phyloP scores from a whole-genome alignment of 2,113 vertebrate genomes.

The Prunella himalayana region DNA sequence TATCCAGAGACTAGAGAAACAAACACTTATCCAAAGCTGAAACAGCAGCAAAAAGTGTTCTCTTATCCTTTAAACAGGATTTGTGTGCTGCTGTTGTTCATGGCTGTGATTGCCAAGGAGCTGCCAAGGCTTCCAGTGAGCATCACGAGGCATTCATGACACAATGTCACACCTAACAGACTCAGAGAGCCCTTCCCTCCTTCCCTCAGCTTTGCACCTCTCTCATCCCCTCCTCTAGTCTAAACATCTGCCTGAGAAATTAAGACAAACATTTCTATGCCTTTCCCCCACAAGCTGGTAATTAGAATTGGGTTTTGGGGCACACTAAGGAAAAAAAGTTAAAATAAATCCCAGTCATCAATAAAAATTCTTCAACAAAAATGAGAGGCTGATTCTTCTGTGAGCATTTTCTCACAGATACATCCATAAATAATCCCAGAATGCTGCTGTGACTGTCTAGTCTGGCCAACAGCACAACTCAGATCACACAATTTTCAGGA shows the following conservation, averaged over 20 bases:
- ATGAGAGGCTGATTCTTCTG: not conserved
- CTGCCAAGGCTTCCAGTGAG: not conserved
- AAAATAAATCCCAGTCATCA: not conserved
- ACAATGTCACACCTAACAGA: not conserved
- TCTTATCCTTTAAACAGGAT: not conserved
- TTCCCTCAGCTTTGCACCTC: not conserved
- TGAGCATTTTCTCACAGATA: not conserved
- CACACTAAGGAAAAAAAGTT: not conserved
- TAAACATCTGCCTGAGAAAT: not conserved
- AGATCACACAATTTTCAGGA: not conserved
- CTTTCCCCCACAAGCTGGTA: not conserved
- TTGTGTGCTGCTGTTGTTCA: not conserved
- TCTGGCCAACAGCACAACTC: not conserved
- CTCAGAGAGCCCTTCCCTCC: not conserved
- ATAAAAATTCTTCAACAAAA: not conserved
- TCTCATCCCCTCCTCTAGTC: not conserved
- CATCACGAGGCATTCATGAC: not conserved
- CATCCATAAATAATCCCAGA: not conserved
- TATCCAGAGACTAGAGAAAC: not conserved
- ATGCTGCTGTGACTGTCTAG: not conserved
- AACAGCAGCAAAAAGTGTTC: not conserved
- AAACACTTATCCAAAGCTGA: not conserved
- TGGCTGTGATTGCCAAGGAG: not conserved
- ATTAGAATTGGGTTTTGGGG: not conserved
- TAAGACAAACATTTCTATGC: fast-evolving